A percentile compares a stretch with the other conserved stretches of the same genome.
phyloP scores from a whole-genome alignment of 1,140 invertebrate genomes.

The Ganaspis sp. region DNA sequence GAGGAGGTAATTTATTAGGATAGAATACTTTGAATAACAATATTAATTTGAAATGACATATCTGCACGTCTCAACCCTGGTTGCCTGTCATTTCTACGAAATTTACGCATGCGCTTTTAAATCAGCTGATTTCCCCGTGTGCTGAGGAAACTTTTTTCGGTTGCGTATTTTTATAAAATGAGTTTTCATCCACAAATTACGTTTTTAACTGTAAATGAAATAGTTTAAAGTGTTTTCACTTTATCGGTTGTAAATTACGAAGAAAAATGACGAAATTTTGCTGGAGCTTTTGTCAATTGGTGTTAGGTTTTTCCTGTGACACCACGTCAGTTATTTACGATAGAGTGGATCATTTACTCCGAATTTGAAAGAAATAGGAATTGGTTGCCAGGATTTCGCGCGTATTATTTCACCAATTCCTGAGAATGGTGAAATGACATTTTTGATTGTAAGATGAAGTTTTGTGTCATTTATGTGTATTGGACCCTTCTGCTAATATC shows the following conservation, averaged over 20 bases:
- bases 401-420: not conserved
- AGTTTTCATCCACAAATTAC: not conserved
- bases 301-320: constrained; percentile 12
- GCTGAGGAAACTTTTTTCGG: not conserved
- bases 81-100: not conserved
- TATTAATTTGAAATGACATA: no score
- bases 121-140: constrained; percentile 25
- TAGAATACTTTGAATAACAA: no score
- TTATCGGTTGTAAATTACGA: constrained; percentile 15
- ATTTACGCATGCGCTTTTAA: constrained; percentile 7
- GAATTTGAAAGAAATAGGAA: constrained; percentile 19
- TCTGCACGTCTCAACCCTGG: no score
- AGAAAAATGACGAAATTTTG: constrained; percentile 30
- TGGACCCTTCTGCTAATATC: constrained; percentile 78
- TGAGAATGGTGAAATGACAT: constrained; percentile 46
- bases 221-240: constrained; percentile 6
- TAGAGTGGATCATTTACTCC: not conserved
- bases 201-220: not conserved
- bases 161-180: not conserved
- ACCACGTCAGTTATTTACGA: constrained; percentile 21
- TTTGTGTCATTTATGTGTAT: constrained; percentile 76
- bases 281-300: not conserved
- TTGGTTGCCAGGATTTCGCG: not conserved
- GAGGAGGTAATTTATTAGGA: no score
- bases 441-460: constrained; percentile 74